These are phyloP conservation scores for Dryobates pubescens DNA, from an alignment of 2,797 vertebrate species.

Conservation along the genomic window DNA sequence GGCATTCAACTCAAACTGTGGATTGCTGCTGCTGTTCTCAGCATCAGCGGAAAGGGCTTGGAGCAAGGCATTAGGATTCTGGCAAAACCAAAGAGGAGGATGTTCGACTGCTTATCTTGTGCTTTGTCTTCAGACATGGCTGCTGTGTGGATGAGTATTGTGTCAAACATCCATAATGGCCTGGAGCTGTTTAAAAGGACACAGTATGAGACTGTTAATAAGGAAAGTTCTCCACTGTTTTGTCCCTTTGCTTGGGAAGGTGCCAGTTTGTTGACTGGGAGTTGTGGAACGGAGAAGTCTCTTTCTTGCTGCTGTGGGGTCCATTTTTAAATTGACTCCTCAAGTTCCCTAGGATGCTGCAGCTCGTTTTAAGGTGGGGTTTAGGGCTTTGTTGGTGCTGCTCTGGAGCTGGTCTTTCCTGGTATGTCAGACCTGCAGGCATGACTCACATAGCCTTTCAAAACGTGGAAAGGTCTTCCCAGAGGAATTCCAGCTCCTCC, in stretches of 20 bases:
- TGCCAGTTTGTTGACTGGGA: neutral
- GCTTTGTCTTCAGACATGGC: neutral
- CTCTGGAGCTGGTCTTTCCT: slow-evolving; percentile 48
- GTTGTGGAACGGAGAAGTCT: neutral
- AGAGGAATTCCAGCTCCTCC: slow-evolving; percentile 63
- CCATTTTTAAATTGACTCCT: neutral
- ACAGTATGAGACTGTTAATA: neutral
- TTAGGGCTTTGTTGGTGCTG: neutral
- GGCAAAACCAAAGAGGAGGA: neutral
- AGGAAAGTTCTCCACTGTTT: neutral
- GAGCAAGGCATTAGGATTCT: neutral
- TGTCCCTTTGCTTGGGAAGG: neutral
- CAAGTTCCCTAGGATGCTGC: neutral
- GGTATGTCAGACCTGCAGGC: slow-evolving; percentile 41
- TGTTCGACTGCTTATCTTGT: neutral
- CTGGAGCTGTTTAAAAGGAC: neutral
- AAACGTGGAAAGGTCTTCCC: slow-evolving; percentile 55
- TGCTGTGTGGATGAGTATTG: neutral
- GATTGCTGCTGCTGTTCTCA: neutral
- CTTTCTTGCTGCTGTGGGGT: neutral
- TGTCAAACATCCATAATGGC: neutral
- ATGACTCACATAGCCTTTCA: slow-evolving; percentile 35
- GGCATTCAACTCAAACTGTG: rapidly evolving
- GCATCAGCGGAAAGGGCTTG: neutral
- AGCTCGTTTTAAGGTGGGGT: neutral